Conservation (phyloP, 2,797 vertebrate genomes). For the Sebastes umbrosus region DNA sequence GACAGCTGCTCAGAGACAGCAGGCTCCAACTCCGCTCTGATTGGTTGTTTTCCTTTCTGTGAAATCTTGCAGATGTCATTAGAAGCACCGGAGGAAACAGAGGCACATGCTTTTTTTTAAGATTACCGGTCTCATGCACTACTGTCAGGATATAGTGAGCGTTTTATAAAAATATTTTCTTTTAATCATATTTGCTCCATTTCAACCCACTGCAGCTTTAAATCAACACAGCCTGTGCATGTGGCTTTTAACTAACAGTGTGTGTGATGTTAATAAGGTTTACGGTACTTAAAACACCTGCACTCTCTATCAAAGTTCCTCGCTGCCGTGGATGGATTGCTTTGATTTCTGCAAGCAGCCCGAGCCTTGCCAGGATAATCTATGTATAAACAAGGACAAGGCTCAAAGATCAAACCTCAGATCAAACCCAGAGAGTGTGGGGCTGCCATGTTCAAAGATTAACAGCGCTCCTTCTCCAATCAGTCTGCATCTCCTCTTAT, state of each 20-base stretch:
- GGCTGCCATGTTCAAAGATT: constrained; percentile 60
- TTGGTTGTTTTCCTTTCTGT: too few species aligned
- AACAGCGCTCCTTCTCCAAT: constrained; percentile 42
- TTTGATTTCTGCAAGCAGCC: constrained; percentile 54
- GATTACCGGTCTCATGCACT: too few species aligned
- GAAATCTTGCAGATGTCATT: too few species aligned
- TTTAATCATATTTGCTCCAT: too few species aligned
- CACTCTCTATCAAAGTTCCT: constrained; percentile 3
- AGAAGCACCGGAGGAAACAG: too few species aligned
- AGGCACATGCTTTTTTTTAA: too few species aligned
- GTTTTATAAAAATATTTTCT: too few species aligned
- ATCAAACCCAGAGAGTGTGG: constrained; percentile 52
- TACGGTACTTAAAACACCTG: background rate
- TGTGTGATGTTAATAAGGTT: background rate
- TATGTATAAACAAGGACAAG: constrained; percentile 67
- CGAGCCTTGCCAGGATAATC: constrained; percentile 49
- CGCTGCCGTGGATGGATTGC: constrained; percentile 20
- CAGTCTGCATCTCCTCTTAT: constrained; percentile 58
- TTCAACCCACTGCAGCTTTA: background rate
- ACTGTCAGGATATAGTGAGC: too few species aligned
- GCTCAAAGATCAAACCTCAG: constrained; percentile 62
- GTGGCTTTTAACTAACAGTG: background rate
- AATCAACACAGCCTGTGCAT: background rate
- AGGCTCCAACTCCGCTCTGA: too few species aligned
- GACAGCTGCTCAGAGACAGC: too few species aligned